phyloP scores from a whole-genome alignment of 2,888 invertebrate species.

The Xestia c-nigrum region DNA sequence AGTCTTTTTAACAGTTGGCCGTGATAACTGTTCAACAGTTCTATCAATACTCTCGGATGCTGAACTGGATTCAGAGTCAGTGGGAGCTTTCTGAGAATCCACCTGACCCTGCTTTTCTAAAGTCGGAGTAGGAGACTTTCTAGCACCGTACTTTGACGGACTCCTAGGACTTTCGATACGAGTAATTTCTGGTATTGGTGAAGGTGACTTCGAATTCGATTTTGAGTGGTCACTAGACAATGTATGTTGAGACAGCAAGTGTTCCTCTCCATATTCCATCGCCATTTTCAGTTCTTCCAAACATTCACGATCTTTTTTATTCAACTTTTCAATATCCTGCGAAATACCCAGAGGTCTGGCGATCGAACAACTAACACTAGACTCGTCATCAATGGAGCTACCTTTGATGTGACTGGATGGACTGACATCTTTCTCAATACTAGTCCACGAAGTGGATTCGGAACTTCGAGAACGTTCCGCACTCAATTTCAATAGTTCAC shows the following conservation, averaged over 20 bases:
- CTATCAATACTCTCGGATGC: conserved; percentile 86
- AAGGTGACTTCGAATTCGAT: conserved; percentile 86
- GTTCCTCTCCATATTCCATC: conserved; percentile 90
- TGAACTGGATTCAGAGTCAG: conserved; percentile 91
- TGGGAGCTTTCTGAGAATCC: conserved; percentile 89
- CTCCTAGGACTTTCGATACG: conserved; percentile 87
- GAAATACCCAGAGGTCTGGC: conserved; percentile 95
- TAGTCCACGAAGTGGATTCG: conserved; percentile 95
- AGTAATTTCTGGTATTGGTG: conserved; percentile 82
- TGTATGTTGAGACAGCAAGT: conserved; percentile 84
- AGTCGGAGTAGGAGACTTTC: conserved; percentile 90
- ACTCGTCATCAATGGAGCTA: conserved; percentile 93
- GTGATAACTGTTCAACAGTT: conserved; percentile 86
- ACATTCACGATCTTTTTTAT: conserved; percentile 91
- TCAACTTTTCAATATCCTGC: conserved; percentile 92
- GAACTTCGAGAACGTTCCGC: conserved; percentile 95
- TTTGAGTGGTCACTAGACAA: conserved; percentile 88
- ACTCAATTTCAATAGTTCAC: conserved; percentile 92
- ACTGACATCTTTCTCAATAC: conserved; percentile 93
- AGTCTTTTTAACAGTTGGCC: conserved; percentile 86
- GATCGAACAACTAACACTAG: conserved; percentile 94
- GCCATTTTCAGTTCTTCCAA: conserved; percentile 91
- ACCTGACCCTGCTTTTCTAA: conserved; percentile 91
- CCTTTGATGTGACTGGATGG: conserved; percentile 92
- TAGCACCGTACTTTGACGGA: conserved; percentile 82